Evolutionary conservation across 2,888 invertebrate species (phyloP), one percentile per base, ranked within the genome.

Genomic region (Danaus chrysippus): DNA sequence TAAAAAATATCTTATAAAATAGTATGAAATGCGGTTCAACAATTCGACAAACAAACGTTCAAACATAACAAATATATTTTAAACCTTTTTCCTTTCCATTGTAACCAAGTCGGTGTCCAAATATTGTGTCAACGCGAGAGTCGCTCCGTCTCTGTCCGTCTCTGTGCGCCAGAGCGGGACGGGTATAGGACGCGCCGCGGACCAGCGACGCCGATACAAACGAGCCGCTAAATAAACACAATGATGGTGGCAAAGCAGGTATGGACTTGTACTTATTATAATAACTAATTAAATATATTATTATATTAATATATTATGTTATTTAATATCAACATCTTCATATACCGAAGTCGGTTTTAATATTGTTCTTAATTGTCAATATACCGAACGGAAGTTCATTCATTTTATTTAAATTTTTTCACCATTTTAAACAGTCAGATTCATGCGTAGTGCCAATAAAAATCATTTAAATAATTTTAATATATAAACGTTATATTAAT

Each of bases 211-310:
- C 73, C 69, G 79, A 76, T 74, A 86, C 88, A 89, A 89, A 89
- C 89, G 86, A 76, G 83, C 89, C 89, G 89, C 88, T 84, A 83
- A 86, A 83, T 86, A 84, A 88, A 88, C 84, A 88, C 89, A 87
- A 74, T 77, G 89, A 87, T 83, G 89, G 89, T 89, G 89, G 89
- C 83, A 88, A 87, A 86, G 46, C 89, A 88, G 88, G 71, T 79
- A 61, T 65, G 83, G 66, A 84, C 11, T 79, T 8, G 10, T 64
- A 15, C 2, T 10, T 17, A 42, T 5, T 42, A 58, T n/a, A 49
- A 1, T 46, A 49, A 15, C 11, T 10, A 34, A 34, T 49, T 49
- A 49, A 49, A 49, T 49, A 15, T 0, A 3, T 10, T 17, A 5
- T 43, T 3, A n/a, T 43, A 43, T 43, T 43, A 10, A 43, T 3